Base-by-base conservation (phyloP, 2,797 vertebrate species). In the Poeciliopsis turneri region DNA sequence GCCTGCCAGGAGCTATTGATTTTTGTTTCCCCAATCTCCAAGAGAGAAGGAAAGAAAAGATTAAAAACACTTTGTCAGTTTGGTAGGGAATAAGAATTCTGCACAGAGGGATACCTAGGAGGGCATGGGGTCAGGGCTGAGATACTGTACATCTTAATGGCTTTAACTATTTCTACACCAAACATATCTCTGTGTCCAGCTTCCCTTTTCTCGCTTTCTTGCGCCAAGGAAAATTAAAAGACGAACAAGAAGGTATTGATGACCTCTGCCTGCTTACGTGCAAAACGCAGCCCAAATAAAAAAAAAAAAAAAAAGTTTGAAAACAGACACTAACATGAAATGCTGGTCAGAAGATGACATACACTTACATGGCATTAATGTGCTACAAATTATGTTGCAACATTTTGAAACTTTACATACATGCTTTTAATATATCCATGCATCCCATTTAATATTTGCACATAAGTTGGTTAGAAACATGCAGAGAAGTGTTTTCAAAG, bases 41-140 rank as follows among this genome's bases (percentile, higher is more conserved):
- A 95, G 96, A 97, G 97, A 97, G 96, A 97, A 96, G 96, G 97
- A 96, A 97, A 96, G 96, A 98, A 98, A 97, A 98, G 97, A 98
- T 98, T 98, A 98, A 98, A 98, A 98, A 98, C 97, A 98, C 97
- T 95, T 95, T 98, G 97, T 98, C 97, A 98, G 97, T 97, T 97
- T 97, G 97, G 97, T 97, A 95, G 97, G 97, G 97, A 98, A 97
- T 98, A 97, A 97, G 97, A 97, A 98, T 97, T 97, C 94, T 93
- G 96, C 94, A 91, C 96, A 92, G 94, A 95, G 93, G 96, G 96
- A 97, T 93, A 91, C 95, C 95, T 74, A 94, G 93, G 57, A 86
- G 95, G 90, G 94, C 90, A 92, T 72, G 72, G 88, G 94, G 95
- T 96, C 96, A 97, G 95, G 96, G 96, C 96, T 92, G 91, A 93